A percentile compares a stretch with the other conserved stretches of the same genome.
Conservation (phyloP, 2,888 invertebrate species). For the Erebia palarica region DNA sequence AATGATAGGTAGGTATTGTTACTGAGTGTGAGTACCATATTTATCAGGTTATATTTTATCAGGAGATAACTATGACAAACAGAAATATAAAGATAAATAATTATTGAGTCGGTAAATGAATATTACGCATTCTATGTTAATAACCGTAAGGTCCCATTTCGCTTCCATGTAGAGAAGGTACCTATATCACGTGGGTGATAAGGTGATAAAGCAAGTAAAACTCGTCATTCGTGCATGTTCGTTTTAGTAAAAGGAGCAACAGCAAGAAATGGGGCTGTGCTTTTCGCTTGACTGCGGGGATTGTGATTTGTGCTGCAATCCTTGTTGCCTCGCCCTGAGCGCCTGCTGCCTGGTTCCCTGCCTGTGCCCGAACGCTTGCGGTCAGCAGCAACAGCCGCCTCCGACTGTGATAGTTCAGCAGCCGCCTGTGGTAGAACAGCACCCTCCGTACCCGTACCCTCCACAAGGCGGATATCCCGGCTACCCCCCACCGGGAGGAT, state of each 20-base stretch:
- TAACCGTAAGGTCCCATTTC: conserved; percentile 32
- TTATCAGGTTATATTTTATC: conserved; percentile 35
- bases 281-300: conserved; percentile 73
- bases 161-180: conserved; percentile 9
- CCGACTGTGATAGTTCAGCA: conserved; percentile 66
- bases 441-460: conserved; percentile 55
- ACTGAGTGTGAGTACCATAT: too few relatives aligned
- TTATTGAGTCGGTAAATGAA: conserved; percentile 1
- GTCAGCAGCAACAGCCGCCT: conserved; percentile 64
- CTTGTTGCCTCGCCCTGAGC: conserved; percentile 71
- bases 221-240: conserved; percentile 44
- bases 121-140: conserved; percentile 22
- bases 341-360: conserved; percentile 75
- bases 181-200: conserved; percentile 33
- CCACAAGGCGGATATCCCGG: conserved; percentile 47
- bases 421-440: conserved; percentile 65
- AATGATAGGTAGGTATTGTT: conserved; percentile 25
- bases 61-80: conserved; percentile 36
- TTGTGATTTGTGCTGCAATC: conserved; percentile 69
- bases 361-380: conserved; percentile 74
- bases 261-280: conserved; percentile 69
- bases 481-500: conserved; percentile 49
- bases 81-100: conserved; percentile 34
- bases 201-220: conserved; percentile 31
- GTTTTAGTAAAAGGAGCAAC: conserved; percentile 58